Conservation (phyloP, 1,140 invertebrate species). For the Ctenoplectra terminalis region DNA sequence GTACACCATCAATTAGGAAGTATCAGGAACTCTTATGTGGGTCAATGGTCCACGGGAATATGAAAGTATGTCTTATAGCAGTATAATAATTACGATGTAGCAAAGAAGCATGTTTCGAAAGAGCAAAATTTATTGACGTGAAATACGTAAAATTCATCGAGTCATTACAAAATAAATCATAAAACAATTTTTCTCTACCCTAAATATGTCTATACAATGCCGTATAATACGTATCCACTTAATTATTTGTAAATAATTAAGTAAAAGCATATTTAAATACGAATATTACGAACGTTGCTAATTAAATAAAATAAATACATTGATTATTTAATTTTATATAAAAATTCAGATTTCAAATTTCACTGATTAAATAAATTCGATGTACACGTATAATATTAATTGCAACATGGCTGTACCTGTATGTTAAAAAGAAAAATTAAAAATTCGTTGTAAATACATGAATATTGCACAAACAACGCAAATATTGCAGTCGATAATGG, state of each 20-base stretch:
- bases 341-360: no score
- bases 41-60: conserved; percentile 40
- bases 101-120: conserved; percentile 22
- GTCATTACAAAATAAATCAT: neutral
- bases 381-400: no score
- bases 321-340: no score
- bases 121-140: neutral
- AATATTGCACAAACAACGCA: neutral
- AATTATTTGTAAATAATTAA: no score
- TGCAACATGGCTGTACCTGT: no score
- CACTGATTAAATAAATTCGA: no score
- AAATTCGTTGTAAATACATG: neutral
- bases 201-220: no score
- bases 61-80: conserved; percentile 39
- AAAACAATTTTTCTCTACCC: neutral
- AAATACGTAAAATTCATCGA: neutral
- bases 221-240: no score
- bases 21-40: conserved; percentile 43
- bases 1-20: conserved; percentile 30
- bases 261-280: no score
- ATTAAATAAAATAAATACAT: no score
- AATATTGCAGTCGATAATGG: neutral
- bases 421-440: no score
- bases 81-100: conserved; percentile 24
- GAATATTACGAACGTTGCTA: no score